Percentiles rank a stretch among this genome's conserved stretches.
Evolutionary conservation across 2,113 vertebrate genomes (phyloP).

Genomic region (Silurus asotus): DNA sequence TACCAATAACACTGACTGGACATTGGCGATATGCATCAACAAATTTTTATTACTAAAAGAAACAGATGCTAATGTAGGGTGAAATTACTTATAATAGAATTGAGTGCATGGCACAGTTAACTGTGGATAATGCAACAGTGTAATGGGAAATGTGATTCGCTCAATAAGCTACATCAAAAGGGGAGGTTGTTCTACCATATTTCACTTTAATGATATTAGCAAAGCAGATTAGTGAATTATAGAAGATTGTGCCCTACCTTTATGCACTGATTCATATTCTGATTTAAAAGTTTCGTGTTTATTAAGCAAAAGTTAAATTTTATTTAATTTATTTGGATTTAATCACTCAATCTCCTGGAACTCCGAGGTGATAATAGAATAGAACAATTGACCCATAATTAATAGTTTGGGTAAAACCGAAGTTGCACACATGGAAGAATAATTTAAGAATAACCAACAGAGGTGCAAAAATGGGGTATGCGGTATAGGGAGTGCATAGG

Average conservation of each 20-base stretch:
- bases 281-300: neutral
- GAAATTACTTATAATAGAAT: slow-evolving; percentile 38
- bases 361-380: neutral
- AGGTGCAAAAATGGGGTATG: no score
- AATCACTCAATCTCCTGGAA: neutral
- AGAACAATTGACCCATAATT: no score
- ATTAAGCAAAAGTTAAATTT: neutral
- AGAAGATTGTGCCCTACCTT: neutral
- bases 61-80: slow-evolving; percentile 36
- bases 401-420: neutral
- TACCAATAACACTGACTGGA: neutral
- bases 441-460: no score
- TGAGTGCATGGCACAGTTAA: slow-evolving; percentile 30
- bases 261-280: neutral
- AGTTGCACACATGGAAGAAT: no score
- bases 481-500: no score
- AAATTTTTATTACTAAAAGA: slow-evolving; percentile 5
- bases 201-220: neutral
- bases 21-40: neutral
- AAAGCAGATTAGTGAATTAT: neutral
- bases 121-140: slow-evolving; percentile 16
- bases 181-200: neutral
- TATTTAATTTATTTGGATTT: neutral
- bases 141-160: slow-evolving; percentile 3
- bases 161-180: neutral